Evolutionary conservation across 2,888 invertebrate genomes (phyloP).

Genomic region (Clunio marinus): DNA sequence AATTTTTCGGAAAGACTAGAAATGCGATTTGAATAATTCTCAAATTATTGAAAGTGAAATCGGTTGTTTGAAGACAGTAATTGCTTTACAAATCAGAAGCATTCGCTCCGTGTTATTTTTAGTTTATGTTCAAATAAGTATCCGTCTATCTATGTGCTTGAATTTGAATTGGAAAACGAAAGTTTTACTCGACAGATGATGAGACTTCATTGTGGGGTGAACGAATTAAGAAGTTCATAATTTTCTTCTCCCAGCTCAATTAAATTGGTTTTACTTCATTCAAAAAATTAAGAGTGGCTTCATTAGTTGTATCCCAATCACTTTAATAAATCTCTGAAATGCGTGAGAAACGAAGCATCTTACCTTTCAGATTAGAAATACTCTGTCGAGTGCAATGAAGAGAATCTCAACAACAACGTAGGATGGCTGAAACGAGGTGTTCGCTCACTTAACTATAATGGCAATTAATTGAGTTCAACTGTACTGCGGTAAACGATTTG

Average conservation of each 20-base stretch:
- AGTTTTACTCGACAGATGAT: constrained; percentile 10
- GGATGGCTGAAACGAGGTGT: neutral
- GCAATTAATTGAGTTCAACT: neutral
- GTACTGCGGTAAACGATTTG: neutral
- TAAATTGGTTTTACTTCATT: neutral
- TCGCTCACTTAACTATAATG: neutral
- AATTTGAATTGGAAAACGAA: constrained; percentile 3
- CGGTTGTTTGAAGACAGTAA: neutral
- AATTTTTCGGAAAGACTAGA: neutral
- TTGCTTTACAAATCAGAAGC: too few relatives aligned
- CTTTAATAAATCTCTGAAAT: too few relatives aligned
- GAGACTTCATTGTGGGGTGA: neutral
- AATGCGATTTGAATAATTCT: constrained; percentile 28
- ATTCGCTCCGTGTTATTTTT: neutral
- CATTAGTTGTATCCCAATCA: neutral
- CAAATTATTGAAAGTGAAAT: constrained; percentile 35
- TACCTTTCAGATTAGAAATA: neutral
- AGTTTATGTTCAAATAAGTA: neutral
- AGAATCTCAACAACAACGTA: neutral
- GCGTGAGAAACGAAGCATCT: neutral
- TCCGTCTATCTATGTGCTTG: neutral
- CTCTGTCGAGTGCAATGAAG: neutral
- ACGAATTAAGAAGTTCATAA: too few relatives aligned
- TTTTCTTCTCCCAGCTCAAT: neutral
- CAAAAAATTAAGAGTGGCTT: neutral